Evolutionary conservation across 2,797 vertebrate genomes (phyloP), one percentile per base, ranked within the genome.

Genomic region (Coracias cyanogaster): DNA sequence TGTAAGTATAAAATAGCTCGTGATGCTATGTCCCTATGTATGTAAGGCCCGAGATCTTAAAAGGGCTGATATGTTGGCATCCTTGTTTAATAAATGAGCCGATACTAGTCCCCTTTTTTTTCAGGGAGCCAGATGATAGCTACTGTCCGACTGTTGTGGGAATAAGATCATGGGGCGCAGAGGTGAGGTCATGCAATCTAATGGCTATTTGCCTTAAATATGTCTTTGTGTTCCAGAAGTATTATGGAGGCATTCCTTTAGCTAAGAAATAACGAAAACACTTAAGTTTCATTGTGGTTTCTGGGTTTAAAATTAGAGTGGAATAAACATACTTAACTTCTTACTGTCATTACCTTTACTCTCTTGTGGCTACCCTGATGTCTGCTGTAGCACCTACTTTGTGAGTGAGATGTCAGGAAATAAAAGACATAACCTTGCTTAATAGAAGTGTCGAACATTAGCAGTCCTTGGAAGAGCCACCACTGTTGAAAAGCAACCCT

Each of bases 1-100:
- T 89, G 31, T 66, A 20, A 33, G 67, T 57, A 82, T 64, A 90
- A 96, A 97, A 96, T 97, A 96, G 95, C 89, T 71, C 2, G 15
- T 96, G 94, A 92, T 94, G 67, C 57, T 16, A 41, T 31, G 37
- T 57, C 74, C 82, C 10, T 39, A 22, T 49, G 35, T 64, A 80
- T 67, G 86, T 85, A 67, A 49, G 55, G 60, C 67, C 26, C 1
- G 45, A 90, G 60, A 82, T 93, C 52, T 87, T 85, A 60, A 85
- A 67, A 92, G 64, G 74, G 41, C 33, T 89, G 83, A 85, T 57
- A 31, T 33, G 71, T 43, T 92, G 81, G 51, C 78, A 73, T 73
- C 88, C 43, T 64, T 64, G 20, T 69, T 82, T 73, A 87, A 89
- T 67, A 96, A 88, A 69, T 73, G 48, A 85, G 35, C 49, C 3